Evolutionary conservation across 92 coral and sea anemone genomes (phyloP).

Genomic region (Isaurus tuberculatus): DNA sequence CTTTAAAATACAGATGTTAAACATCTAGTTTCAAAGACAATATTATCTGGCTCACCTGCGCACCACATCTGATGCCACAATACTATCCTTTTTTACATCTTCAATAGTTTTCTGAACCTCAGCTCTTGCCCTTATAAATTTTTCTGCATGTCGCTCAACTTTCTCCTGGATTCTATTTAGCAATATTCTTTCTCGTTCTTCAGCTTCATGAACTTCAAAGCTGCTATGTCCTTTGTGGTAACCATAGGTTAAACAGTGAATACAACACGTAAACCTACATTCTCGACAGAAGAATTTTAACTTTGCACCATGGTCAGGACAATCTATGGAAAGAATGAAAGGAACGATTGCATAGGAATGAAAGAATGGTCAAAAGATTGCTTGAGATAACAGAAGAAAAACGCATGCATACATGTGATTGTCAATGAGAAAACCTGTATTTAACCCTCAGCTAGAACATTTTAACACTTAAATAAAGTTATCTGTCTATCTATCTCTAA

Average conservation of each 20-base stretch:
- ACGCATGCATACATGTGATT: not conserved
- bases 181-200: slow-evolving; percentile 79
- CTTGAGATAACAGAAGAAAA: too few species aligned
- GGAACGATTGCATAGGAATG: slow-evolving; percentile 4
- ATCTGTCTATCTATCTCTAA: too few species aligned
- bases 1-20: too few species aligned
- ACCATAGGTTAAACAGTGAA: slow-evolving; percentile 81
- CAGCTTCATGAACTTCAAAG: slow-evolving; percentile 95
- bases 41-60: slow-evolving; percentile 20
- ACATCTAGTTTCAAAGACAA: not conserved
- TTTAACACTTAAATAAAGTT: too few species aligned
- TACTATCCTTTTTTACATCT: slow-evolving; percentile 76
- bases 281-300: slow-evolving; percentile 90
- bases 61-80: slow-evolving; percentile 75
- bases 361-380: slow-evolving; percentile 12
- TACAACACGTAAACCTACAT: slow-evolving; percentile 87
- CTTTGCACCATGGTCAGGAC: slow-evolving; percentile 84
- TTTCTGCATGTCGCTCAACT: slow-evolving; percentile 92
- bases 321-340: slow-evolving; percentile 61
- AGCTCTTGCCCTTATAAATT: slow-evolving; percentile 86
- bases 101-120: slow-evolving; percentile 93
- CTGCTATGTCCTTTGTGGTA: slow-evolving; percentile 87
- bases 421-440: not conserved
- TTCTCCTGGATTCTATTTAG: slow-evolving; percentile 71
- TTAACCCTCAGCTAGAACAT: too few species aligned